Percentiles rank a stretch among this genome's conserved stretches.
These are phyloP conservation scores for Mesoligia furuncula DNA, from an alignment of 2,888 invertebrate species.

Conservation along the genomic window DNA sequence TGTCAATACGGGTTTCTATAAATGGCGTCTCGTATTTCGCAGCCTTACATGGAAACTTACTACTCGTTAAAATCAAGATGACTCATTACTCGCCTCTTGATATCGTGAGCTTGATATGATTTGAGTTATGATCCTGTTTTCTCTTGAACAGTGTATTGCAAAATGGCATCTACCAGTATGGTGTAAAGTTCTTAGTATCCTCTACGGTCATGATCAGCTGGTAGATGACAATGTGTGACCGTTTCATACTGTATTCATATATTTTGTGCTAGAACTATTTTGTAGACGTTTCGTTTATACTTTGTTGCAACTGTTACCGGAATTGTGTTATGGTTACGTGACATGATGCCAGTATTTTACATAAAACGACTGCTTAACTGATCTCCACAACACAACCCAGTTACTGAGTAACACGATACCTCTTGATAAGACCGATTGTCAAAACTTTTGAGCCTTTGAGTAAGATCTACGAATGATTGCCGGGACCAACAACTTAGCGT, in stretches of 20 bases:
- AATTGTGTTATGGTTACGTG: not conserved
- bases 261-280: not conserved
- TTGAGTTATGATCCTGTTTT: conserved; percentile 38
- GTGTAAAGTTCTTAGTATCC: not conserved
- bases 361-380: too few species aligned
- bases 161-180: not conserved
- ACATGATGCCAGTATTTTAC: not conserved
- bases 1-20: conserved; percentile 22
- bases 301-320: not conserved
- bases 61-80: conserved; percentile 20
- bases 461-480: too few species aligned
- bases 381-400: too few species aligned
- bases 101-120: conserved; percentile 20
- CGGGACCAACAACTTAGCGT: too few species aligned
- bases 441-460: too few species aligned
- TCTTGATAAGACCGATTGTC: too few species aligned
- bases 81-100: conserved; percentile 43
- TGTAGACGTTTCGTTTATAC: too few species aligned
- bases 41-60: conserved; percentile 20
- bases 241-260: not conserved
- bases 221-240: too few species aligned
- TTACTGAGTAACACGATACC: too few species aligned
- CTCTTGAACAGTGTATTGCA: conserved; percentile 20
- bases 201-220: not conserved
- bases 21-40: conserved; percentile 23